phyloP scores from a whole-genome alignment of 2,888 invertebrate genomes.

The Dione vanillae region DNA sequence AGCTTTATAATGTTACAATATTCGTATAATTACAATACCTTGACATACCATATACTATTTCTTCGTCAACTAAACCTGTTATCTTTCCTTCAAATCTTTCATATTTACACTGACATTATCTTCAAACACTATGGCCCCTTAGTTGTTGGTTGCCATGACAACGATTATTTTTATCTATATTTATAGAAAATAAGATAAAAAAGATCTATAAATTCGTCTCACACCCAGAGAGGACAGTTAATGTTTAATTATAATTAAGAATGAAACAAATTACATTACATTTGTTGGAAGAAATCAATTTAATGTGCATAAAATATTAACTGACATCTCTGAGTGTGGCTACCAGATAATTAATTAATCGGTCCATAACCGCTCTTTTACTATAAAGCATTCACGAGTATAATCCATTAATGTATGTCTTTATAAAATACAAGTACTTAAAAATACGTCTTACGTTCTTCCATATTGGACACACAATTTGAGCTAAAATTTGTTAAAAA shows the following conservation, averaged over 20 bases:
- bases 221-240: conserved; percentile 3
- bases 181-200: conserved; percentile 4
- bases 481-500: conserved; percentile 71
- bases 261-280: not conserved
- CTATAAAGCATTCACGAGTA: conserved; percentile 64
- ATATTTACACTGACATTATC: conserved; percentile 76
- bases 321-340: not conserved
- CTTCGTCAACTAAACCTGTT: conserved; percentile 23
- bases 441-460: conserved; percentile 60
- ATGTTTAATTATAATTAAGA: not conserved
- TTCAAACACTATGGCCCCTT: conserved; percentile 55
- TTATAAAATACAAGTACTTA: conserved; percentile 64
- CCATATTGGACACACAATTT: conserved; percentile 76
- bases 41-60: conserved; percentile 37
- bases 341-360: not conserved
- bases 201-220: not conserved
- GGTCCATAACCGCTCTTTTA: not conserved
- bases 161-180: not conserved
- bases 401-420: conserved; percentile 69
- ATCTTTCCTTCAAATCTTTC: conserved; percentile 25
- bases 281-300: not conserved
- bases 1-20: conserved; percentile 39
- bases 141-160: not conserved
- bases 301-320: not conserved
- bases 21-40: conserved; percentile 45